phyloP scores from a whole-genome alignment of 2,888 invertebrate genomes.

The Heliothis peltigera region DNA sequence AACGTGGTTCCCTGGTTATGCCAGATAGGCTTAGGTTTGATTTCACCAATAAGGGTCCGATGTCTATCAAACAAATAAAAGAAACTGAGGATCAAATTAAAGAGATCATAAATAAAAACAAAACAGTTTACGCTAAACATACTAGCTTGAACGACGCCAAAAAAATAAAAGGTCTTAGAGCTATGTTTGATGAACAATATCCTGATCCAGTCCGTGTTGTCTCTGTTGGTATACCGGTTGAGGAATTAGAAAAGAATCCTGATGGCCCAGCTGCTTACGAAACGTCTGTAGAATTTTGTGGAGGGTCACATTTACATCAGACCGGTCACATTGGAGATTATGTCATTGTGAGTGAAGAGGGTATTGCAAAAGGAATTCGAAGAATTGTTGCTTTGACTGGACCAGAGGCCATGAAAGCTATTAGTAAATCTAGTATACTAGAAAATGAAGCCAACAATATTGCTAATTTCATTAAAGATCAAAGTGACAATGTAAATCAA shows the following conservation, averaged over 20 bases:
- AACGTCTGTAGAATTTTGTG: slow-evolving; percentile 99
- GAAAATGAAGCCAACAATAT: slow-evolving; percentile 93
- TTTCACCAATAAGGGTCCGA: slow-evolving; percentile 98
- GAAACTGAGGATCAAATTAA: slow-evolving; percentile 95
- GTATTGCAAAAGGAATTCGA: slow-evolving; percentile 99
- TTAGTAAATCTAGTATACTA: slow-evolving; percentile 94
- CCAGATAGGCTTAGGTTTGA: slow-evolving; percentile 99
- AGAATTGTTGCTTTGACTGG: slow-evolving; percentile 99
- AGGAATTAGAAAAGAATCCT: slow-evolving; percentile 96
- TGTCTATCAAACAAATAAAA: slow-evolving; percentile 96
- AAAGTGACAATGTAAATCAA: slow-evolving; percentile 88
- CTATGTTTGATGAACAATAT: slow-evolving; percentile 99
- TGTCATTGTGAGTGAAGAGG: slow-evolving; percentile 99
- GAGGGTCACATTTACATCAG: slow-evolving; percentile 98
- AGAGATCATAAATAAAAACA: slow-evolving; percentile 93
- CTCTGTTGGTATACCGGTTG: slow-evolving; percentile 97
- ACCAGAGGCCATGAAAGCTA: slow-evolving; percentile 96
- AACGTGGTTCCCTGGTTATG: slow-evolving; percentile 98
- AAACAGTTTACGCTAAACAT: slow-evolving; percentile 96
- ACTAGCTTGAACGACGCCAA: slow-evolving; percentile 96
- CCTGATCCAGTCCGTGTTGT: slow-evolving; percentile 99
- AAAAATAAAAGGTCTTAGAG: slow-evolving; percentile 97
- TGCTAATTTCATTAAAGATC: slow-evolving; percentile 89
- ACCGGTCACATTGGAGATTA: slow-evolving; percentile 98
- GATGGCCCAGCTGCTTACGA: slow-evolving; percentile 93